Base-by-base conservation (phyloP, 2,113 vertebrate genomes). In the Solea solea region DNA sequence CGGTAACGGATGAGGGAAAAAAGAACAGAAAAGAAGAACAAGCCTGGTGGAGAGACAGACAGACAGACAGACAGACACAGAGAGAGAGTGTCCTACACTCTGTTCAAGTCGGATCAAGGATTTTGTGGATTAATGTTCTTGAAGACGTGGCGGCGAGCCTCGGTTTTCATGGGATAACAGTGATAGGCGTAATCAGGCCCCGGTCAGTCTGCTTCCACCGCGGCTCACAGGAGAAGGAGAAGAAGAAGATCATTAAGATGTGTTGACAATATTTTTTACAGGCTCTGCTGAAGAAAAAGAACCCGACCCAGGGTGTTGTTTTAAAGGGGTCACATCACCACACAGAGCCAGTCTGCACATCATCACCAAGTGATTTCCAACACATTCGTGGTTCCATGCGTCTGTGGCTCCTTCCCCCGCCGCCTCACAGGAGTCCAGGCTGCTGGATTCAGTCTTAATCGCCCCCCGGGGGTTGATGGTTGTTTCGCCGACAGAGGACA, bases 91-190 rank as follows among this genome's bases (percentile, higher is more conserved):
- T 15, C 56, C 59, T 21, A 63, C 51, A 27, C 81, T 80, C 69
- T 49, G 71, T 48, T 88, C 85, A 69, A 21, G 78, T 81, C 86
- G 90, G 89, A 87, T 91, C 89, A 76, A 85, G 92, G 91, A 90
- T 93, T 86, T 89, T 87, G 70, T 89, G 90, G 86, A 90, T 91
- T 90, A 85, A 76, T 79, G 65, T 80, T 88, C 61, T 56, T 80
- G 68, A 80, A 88, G 87, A 89, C 85, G 69, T 91, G 1, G 82
- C 83, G 86, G 84, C 80, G 76, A 85, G 87, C 68, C 67, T 77
- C 74, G 70, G 70, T 91, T 86, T 91, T 76, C 73, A 84, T 86
- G 93, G 92, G 84, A 94, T 94, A 90, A 81, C 72, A 87, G 87
- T 74, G 50, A 40, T 46, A 25, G 61, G 64, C 75, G 50, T 68